Conservation (phyloP, 1,140 invertebrate species). For the Palaemon carinicauda region DNA sequence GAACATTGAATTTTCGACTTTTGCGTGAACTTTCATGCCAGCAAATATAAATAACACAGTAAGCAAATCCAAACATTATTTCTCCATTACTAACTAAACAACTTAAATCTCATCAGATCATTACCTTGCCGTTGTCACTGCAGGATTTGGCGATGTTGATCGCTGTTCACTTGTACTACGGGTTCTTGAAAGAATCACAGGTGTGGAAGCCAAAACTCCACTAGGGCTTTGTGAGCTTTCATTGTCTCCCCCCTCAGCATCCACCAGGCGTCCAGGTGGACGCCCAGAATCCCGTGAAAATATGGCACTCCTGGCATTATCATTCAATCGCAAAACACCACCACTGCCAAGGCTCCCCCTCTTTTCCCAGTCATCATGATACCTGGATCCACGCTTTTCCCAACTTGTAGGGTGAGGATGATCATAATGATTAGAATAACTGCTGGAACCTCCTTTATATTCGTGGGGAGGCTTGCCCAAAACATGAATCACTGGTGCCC, state of each 20-base stretch:
- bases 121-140: conserved; percentile 18
- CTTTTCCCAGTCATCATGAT: conserved; percentile 49
- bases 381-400: conserved; percentile 38
- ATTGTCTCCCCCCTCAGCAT: conserved; percentile 10
- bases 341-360: conserved; percentile 28
- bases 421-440: conserved; percentile 27
- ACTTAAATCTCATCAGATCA: no score
- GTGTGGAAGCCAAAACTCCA: conserved; percentile 22
- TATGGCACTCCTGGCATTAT: conserved; percentile 32
- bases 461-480: conserved; percentile 40
- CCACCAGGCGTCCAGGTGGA: conserved; percentile 18
- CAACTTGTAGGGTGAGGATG: conserved; percentile 22
- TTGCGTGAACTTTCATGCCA: not conserved
- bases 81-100: no score
- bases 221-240: conserved; percentile 13
- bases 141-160: conserved; percentile 38
- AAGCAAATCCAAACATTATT: not conserved
- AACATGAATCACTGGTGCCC: conserved; percentile 46
- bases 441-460: conserved; percentile 35
- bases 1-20: no score
- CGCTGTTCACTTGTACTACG: conserved; percentile 47
- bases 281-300: conserved; percentile 33
- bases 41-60: not conserved
- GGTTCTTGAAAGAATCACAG: conserved; percentile 37
- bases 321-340: conserved; percentile 24